phyloP scores from a whole-genome alignment of 2,113 vertebrate genomes.

The Cettia cetti region DNA sequence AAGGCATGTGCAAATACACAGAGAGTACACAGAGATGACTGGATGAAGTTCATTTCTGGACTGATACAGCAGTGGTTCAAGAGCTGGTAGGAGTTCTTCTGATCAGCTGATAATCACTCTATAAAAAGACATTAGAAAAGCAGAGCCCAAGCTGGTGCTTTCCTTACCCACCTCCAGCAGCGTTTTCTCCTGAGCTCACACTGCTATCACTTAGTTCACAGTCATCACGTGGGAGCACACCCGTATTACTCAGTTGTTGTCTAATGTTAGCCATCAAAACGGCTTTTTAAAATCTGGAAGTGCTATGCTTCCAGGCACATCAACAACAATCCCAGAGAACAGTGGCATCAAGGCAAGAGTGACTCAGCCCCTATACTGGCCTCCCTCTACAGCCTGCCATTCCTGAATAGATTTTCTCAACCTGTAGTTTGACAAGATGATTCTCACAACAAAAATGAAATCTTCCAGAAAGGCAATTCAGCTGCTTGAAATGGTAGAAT shows the following conservation, averaged over 20 bases:
- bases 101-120: neutral
- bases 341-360: neutral
- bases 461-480: neutral
- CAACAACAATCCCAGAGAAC: neutral
- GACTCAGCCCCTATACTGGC: neutral
- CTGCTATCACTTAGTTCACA: neutral
- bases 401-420: neutral
- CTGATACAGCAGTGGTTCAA: neutral
- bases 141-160: neutral
- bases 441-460: neutral
- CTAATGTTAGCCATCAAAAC: neutral
- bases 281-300: neutral
- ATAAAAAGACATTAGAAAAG: neutral
- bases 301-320: neutral
- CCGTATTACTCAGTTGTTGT: neutral
- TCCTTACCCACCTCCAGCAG: neutral
- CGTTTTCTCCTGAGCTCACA: neutral
- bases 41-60: neutral
- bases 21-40: neutral
- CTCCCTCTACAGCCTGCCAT: neutral
- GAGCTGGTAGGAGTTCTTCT: neutral
- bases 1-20: neutral
- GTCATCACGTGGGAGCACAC: neutral
- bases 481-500: neutral
- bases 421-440: neutral